Conservation (phyloP, 2,797 vertebrate species). For the Acrossocheilus fasciatus region DNA sequence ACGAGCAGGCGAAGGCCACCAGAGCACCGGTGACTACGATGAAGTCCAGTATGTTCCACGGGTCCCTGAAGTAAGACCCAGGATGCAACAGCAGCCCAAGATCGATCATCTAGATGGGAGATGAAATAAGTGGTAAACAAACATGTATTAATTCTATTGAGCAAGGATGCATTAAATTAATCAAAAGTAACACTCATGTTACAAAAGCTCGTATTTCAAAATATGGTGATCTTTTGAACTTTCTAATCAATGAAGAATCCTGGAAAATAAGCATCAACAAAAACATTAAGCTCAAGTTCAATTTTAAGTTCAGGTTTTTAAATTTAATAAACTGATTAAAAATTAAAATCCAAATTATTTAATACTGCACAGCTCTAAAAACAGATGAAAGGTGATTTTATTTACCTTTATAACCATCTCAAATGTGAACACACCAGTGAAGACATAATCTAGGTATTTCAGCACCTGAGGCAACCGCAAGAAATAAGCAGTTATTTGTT, state of each 20-base stretch:
- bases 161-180: not conserved
- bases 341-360: not conserved
- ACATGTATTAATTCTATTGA: not conserved
- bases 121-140: not conserved
- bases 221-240: not conserved
- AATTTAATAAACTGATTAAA: not conserved
- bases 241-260: conserved; percentile 3
- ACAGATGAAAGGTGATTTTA: not conserved
- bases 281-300: not conserved
- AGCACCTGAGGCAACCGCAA: conserved; percentile 81
- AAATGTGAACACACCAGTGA: conserved; percentile 98
- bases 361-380: not conserved
- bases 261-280: not conserved
- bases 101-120: conserved; percentile 90
- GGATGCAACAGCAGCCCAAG: conserved; percentile 95
- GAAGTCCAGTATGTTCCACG: conserved; percentile 99
- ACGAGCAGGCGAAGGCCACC: conserved; percentile 99
- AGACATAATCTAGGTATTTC: conserved; percentile 98
- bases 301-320: not conserved
- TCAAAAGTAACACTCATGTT: not conserved
- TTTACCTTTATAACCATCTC: conserved; percentile 99
- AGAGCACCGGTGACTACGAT: conserved; percentile 99
- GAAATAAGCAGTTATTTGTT: not conserved
- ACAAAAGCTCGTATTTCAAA: not conserved
- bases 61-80: conserved; percentile 95